These are phyloP conservation scores for Eospalax fontanierii DNA, from an alignment of 2,797 vertebrate species.

Conservation along the genomic window DNA sequence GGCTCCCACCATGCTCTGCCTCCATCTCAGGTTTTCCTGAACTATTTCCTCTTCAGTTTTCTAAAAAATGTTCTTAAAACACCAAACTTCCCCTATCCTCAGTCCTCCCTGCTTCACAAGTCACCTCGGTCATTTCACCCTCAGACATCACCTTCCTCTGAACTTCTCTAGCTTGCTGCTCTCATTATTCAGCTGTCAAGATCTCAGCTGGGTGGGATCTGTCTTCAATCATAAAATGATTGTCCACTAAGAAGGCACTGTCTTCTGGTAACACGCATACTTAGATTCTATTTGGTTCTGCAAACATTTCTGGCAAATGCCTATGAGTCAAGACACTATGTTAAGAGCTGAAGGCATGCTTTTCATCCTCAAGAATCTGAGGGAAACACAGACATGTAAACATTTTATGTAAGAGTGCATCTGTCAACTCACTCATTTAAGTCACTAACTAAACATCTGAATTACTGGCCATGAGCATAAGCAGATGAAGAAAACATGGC, in stretches of 20 bases:
- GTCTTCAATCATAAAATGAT: constrained; percentile 23
- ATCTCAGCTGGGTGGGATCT: neutral
- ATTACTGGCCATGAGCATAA: neutral
- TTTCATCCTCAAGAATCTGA: constrained; percentile 11
- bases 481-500: neutral
- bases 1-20: neutral
- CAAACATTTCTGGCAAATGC: constrained; percentile 21
- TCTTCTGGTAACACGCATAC: neutral
- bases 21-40: neutral
- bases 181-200: neutral
- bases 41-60: neutral
- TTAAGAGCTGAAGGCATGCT: neutral
- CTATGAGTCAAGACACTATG: neutral
- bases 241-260: neutral
- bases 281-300: constrained; percentile 31
- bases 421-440: neutral
- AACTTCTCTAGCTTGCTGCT: neutral
- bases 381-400: neutral
- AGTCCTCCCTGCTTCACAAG: neutral
- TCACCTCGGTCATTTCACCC: neutral
- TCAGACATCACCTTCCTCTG: neutral
- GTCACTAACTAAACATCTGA: constrained; percentile 40
- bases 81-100: neutral
- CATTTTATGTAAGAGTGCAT: neutral
- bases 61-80: neutral